Evolutionary conservation across 2,888 invertebrate species (phyloP), one percentile per base, ranked within the genome.

Genomic region (Ophioninae sp.): DNA sequence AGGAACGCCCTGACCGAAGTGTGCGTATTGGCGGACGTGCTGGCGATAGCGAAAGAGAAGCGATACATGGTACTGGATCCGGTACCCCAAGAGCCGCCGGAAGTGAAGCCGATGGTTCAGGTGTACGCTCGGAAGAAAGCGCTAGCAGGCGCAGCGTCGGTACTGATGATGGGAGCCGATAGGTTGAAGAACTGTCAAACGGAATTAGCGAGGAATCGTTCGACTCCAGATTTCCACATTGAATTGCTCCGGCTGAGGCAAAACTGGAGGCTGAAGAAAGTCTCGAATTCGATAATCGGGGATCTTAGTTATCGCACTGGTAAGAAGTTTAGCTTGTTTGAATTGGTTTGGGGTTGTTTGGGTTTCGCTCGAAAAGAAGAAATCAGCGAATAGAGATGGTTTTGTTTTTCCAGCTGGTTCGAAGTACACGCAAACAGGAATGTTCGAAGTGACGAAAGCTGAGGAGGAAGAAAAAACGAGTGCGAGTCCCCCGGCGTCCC

Each of bases 261-360:
- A 91, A 98, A 98, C 91, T 99, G 99, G 99, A 94, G 99, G 68
- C 93, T 99, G n/a, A 98, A 99, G 91, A 99, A 99, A 94, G 98
- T 98, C 0, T 98, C 98, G 0, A 98, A 98, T 91, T 96, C 97
- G 0, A 99, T 99, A 80, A 96, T 99, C 75, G 99, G 99, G 0
- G 99, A 99, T 93, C 95, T 99, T 7, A 99, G 99, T 92, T 99
- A 99, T 91, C 95, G 98, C 84, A 98, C 98, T 88, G 95, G 95
- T 95, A 87, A 81, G 13, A 87, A 81, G 13, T 13, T 22, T 0
- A 61, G 13, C 1, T 13, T 44, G 51, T 30, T 30, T 30, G 30
- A 3, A 3, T 30, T 30, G 1, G 3, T 30, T 30, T 30, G 3
- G 30, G 30, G 1, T 1, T 3, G 30, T 2, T 30, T 30, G 30